phyloP scores from a whole-genome alignment of 2,797 vertebrate species.

The Protonibea diacanthus region DNA sequence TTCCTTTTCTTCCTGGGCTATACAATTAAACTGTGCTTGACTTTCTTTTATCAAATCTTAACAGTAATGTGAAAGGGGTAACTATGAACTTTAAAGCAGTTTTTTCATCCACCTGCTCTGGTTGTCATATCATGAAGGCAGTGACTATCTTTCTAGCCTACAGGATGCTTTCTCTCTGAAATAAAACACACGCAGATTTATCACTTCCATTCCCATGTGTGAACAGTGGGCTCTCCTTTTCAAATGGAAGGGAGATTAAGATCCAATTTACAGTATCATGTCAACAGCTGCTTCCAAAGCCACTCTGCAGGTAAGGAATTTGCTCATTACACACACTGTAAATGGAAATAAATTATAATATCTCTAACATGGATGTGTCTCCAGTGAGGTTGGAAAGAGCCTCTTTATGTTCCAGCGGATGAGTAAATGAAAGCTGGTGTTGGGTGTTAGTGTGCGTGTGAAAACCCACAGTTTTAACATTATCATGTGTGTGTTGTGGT shows the following conservation, averaged over 20 bases:
- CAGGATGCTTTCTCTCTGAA: conserved; percentile 41
- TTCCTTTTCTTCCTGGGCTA: background rate
- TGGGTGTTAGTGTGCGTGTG: conserved; percentile 16
- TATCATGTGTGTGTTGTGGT: conserved; percentile 9
- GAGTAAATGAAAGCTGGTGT: conserved; percentile 27
- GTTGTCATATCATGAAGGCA: conserved; percentile 41
- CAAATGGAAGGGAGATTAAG: conserved; percentile 4
- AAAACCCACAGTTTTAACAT: conserved; percentile 2
- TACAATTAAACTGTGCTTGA: background rate
- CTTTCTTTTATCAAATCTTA: conserved; percentile 6
- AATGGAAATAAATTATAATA: conserved; percentile 31
- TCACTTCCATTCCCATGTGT: conserved; percentile 20
- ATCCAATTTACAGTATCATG: conserved; percentile 27
- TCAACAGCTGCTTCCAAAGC: conserved; percentile 55
- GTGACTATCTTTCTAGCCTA: conserved; percentile 26
- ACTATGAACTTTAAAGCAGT: background rate
- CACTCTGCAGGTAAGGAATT: conserved; percentile 44
- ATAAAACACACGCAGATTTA: conserved; percentile 32
- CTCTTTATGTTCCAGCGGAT: conserved; percentile 10
- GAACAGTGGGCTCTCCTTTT: conserved; percentile 33
- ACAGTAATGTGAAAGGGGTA: background rate
- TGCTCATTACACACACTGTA: conserved; percentile 47
- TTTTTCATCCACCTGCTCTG: background rate
- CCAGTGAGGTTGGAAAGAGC: conserved; percentile 8
- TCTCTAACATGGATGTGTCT: conserved; percentile 11